Evolutionary conservation across 2,888 invertebrate genomes (phyloP).

Genomic region (Drosophila kokeensis): DNA sequence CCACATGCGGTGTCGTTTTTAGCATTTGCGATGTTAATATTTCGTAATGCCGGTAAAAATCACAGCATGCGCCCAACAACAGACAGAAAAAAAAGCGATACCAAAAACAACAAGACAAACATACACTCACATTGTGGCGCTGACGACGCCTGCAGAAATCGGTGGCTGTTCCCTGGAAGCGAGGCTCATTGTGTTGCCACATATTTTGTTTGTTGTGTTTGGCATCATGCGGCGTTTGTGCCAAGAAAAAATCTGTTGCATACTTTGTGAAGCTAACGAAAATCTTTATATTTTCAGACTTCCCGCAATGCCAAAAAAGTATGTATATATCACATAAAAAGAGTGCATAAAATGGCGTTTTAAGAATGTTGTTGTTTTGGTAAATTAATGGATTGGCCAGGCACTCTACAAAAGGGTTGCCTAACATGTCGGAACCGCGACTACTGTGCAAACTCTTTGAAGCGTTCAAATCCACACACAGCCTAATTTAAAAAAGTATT

Average conservation of each 20-base stretch:
- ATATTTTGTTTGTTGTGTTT: constrained; percentile 24
- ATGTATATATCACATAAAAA: constrained; percentile 15
- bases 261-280: constrained; percentile 60
- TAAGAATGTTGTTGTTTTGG: constrained; percentile 38
- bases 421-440: not conserved
- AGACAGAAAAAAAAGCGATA: constrained; percentile 13
- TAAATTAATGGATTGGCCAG: constrained; percentile 44
- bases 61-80: constrained; percentile 62
- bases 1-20: constrained; percentile 58
- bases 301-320: constrained; percentile 59
- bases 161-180: constrained; percentile 36
- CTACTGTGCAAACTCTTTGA: not conserved
- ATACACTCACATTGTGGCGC: constrained; percentile 33
- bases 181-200: constrained; percentile 35
- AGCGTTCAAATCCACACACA: not conserved
- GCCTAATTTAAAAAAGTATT: not conserved
- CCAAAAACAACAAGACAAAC: not conserved
- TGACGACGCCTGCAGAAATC: constrained; percentile 61
- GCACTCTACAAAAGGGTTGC: constrained; percentile 2
- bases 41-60: constrained; percentile 78
- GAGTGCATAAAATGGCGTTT: constrained; percentile 33
- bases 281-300: constrained; percentile 57
- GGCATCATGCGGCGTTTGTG: constrained; percentile 63
- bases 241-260: constrained; percentile 75
- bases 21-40: constrained; percentile 72